Evolutionary conservation across 2,888 invertebrate species (phyloP), one percentile per base, ranked within the genome.

Genomic region (Peribatodes rhomboidaria): DNA sequence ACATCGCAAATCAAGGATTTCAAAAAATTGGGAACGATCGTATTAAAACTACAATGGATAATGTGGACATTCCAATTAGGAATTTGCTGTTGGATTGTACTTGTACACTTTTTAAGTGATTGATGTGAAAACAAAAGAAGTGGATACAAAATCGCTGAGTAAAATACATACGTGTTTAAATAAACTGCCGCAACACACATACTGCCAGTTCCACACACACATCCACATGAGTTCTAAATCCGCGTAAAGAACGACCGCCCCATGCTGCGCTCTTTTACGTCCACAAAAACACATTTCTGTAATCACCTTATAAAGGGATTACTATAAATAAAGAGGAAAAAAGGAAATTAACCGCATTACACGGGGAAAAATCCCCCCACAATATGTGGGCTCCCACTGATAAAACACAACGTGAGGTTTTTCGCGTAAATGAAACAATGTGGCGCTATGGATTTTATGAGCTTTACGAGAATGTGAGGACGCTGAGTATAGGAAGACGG

Each of bases 241-340:
- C 79, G 68, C 75, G 78, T 79, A 85, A 85, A 82, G 81, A 82
- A 80, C 75, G 72, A 72, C 75, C 78, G 78, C 89, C 89, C 90
- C 92, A 86, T 82, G 88, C 89, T 87, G 92, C 86, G 92, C 87
- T 91, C 89, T 92, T 90, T 92, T 89, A 91, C 90, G 88, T 90
- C 88, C 90, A 87, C 89, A 90, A 92, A 89, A 93, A 93, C 91
- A 92, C 92, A 93, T 93, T 92, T 91, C 91, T 87, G 92, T 93
- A 93, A 93, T 92, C 92, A 93, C 92, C 93, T 92, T 93, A 93
- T 92, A 92, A 92, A 92, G 92, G 91, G 92, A 93, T 93, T 93
- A 93, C 93, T 92, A 92, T 92, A 93, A 93, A 93, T 93, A 93
- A 92, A 92, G 86, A 93, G 92, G 92, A 92, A 93, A 82, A 91